A percentile compares a stretch with the other conserved stretches of the same genome.
Evolutionary conservation across 2,888 invertebrate species (phyloP).

Genomic region (Oxycera nigricornis): DNA sequence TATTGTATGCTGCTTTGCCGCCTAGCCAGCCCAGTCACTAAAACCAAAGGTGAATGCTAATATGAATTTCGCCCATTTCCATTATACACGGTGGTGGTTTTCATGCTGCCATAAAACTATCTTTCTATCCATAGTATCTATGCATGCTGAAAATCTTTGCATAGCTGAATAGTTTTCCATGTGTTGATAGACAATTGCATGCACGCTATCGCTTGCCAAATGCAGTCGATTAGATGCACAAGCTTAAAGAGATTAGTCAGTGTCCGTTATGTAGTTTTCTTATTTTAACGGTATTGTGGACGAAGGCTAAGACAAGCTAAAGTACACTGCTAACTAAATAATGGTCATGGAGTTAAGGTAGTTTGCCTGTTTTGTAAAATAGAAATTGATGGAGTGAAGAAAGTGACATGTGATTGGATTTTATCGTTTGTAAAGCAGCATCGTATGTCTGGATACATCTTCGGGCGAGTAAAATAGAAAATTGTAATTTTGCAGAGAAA

Average conservation of each 20-base stretch:
- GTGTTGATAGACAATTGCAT: slow-evolving; percentile 36
- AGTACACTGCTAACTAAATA: too few species aligned
- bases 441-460: too few species aligned
- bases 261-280: slow-evolving; percentile 13
- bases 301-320: too few species aligned
- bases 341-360: too few species aligned
- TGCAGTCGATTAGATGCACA: slow-evolving; percentile 20
- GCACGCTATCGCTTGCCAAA: slow-evolving; percentile 8
- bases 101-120: too few species aligned
- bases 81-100: too few species aligned
- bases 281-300: slow-evolving; percentile 16
- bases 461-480: too few species aligned
- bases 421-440: too few species aligned
- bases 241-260: slow-evolving; percentile 13
- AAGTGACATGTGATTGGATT: slow-evolving; percentile 21
- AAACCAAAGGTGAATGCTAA: not conserved
- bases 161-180: slow-evolving; percentile 27
- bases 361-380: too few species aligned
- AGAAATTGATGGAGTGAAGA: slow-evolving; percentile 32
- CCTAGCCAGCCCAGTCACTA: not conserved
- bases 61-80: not conserved
- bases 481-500: too few species aligned
- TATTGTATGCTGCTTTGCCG: not conserved
- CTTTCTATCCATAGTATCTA: too few species aligned
- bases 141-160: slow-evolving; percentile 26